These are phyloP conservation scores for Xylophagus ater DNA, from an alignment of 2,888 invertebrate genomes.

Conservation along the genomic window DNA sequence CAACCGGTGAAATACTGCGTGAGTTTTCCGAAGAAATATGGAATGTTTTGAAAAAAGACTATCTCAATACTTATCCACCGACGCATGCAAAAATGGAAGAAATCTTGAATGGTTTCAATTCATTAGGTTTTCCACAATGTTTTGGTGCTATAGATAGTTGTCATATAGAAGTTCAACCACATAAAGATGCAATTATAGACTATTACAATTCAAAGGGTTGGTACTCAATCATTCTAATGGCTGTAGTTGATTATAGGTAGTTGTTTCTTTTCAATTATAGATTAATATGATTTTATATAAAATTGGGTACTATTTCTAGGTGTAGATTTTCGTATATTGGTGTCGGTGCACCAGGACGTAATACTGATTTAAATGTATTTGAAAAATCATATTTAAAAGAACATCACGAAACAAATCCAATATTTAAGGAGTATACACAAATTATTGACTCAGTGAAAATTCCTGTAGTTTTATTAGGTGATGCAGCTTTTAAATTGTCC, in stretches of 20 bases:
- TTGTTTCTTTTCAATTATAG: no score
- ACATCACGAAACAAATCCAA: background rate
- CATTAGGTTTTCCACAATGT: background rate
- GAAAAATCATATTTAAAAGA: background rate
- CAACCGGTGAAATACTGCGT: slow-evolving; percentile 14
- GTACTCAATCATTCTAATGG: background rate
- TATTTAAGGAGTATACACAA: background rate
- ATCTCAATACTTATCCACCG: background rate
- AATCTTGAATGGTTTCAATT: background rate
- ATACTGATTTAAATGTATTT: background rate
- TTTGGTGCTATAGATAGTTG: background rate
- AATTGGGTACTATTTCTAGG: no score
- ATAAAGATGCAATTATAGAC: background rate
- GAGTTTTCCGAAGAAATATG: background rate
- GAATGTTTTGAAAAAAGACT: background rate
- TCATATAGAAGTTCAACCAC: background rate
- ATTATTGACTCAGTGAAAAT: background rate
- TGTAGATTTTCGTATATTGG: background rate
- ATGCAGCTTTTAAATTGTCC: background rate
- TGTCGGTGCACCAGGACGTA: background rate
- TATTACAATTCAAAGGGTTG: background rate
- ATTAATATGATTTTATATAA: no score
- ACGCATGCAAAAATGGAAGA: background rate
- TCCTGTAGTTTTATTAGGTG: background rate
- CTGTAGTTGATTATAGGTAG: background rate